Evolutionary conservation across 2,888 invertebrate species (phyloP).

Genomic region (Melanchra persicariae): DNA sequence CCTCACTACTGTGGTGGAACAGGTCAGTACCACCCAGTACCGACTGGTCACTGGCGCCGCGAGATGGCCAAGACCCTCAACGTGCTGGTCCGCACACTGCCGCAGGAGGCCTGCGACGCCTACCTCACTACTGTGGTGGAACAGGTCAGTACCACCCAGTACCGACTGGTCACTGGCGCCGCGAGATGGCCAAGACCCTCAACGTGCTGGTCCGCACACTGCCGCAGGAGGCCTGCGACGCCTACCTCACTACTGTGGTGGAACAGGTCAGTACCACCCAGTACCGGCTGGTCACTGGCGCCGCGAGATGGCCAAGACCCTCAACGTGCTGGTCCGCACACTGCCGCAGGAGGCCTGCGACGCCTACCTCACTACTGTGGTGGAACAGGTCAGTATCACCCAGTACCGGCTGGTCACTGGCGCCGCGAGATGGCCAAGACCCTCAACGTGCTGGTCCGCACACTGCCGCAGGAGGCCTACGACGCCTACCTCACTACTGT

Average conservation of each 20-base stretch:
- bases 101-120: conserved; percentile 94
- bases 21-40: conserved; percentile 91
- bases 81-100: conserved; percentile 93
- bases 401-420: no score
- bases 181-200: conserved; percentile 91
- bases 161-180: conserved; percentile 92
- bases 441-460: conserved; percentile 91
- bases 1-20: conserved; percentile 95
- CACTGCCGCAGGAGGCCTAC: conserved; percentile 94
- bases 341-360: conserved; percentile 94
- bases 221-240: conserved; percentile 94
- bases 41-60: conserved; percentile 91
- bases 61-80: conserved; percentile 91
- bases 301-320: conserved; percentile 89
- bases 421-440: no score
- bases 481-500: conserved; percentile 96
- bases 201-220: conserved; percentile 93
- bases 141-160: conserved; percentile 91
- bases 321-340: conserved; percentile 92
- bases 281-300: conserved; percentile 93
- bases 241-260: conserved; percentile 95
- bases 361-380: conserved; percentile 95
- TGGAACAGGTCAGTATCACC: conserved; percentile 93
- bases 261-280: conserved; percentile 92
- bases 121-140: conserved; percentile 95